Conservation (phyloP, 2,888 invertebrate genomes). For the Theristus sp. region DNA sequence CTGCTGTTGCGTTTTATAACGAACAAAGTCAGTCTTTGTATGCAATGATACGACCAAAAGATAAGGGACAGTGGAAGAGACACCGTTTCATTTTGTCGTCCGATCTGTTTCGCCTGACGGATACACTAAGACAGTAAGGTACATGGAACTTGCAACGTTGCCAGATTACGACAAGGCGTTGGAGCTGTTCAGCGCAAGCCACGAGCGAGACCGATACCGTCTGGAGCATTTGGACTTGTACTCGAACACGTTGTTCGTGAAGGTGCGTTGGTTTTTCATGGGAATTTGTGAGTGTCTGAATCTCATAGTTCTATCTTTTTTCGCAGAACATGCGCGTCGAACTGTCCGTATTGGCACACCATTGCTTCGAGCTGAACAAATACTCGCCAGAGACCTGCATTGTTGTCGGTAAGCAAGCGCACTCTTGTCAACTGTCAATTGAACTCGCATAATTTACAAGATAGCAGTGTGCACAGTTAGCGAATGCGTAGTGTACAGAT, state of each 20-base stretch:
- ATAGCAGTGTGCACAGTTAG: no score
- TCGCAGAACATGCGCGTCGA: constrained; percentile 60
- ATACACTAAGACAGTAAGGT: no score
- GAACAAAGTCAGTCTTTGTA: neutral
- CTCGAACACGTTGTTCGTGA: constrained; percentile 83
- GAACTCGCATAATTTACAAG: no score
- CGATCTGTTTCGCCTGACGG: no score
- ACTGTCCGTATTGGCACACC: constrained; percentile 75
- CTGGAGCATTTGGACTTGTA: constrained; percentile 88
- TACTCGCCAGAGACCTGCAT: constrained; percentile 92
- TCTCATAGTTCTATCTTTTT: neutral
- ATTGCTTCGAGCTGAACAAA: constrained; percentile 79
- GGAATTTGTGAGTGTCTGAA: neutral
- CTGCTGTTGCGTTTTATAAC: constrained; percentile 57
- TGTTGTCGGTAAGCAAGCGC: constrained; percentile 55
- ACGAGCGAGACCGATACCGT: constrained; percentile 70
- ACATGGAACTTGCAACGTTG: no score
- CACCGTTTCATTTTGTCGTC: neutral
- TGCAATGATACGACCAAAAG: no score
- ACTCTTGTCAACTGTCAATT: constrained; percentile 1
- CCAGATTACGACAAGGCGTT: constrained; percentile 20
- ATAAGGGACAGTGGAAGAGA: no score
- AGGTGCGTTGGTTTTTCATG: constrained; percentile 4
- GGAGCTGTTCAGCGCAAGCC: constrained; percentile 51
- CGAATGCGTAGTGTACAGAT: no score